Percentiles rank a stretch among this genome's conserved stretches.
Conservation (phyloP, 2,888 invertebrate genomes). For the Mesoligia furuncula region DNA sequence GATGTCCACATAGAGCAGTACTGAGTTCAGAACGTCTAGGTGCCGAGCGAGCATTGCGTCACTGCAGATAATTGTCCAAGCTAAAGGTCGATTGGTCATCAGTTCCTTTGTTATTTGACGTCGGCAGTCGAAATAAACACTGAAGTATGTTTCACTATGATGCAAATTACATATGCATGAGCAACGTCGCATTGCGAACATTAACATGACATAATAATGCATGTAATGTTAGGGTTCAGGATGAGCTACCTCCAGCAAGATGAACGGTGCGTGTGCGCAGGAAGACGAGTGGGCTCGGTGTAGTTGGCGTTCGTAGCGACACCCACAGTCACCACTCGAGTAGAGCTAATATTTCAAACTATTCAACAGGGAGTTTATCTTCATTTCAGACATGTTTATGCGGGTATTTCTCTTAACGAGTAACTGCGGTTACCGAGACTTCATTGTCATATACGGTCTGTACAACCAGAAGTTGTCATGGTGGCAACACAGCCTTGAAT, state of each 20-base stretch:
- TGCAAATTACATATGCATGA: slow-evolving; percentile 44
- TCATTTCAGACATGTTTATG: slow-evolving; percentile 81
- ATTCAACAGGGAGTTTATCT: slow-evolving; percentile 81
- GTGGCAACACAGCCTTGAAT: slow-evolving; percentile 73
- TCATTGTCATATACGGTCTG: slow-evolving; percentile 76
- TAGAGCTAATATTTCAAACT: slow-evolving; percentile 79
- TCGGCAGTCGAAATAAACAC: slow-evolving; percentile 63
- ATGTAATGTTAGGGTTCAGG: slow-evolving; percentile 63
- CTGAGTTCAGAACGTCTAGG: slow-evolving; percentile 43
- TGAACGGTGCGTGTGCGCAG: slow-evolving; percentile 36
- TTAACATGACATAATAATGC: slow-evolving; percentile 67
- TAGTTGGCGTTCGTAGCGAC: slow-evolving; percentile 67
- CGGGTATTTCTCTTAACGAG: slow-evolving; percentile 76
- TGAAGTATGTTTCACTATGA: slow-evolving; percentile 46
- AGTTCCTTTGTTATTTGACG: slow-evolving; percentile 66
- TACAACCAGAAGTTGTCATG: slow-evolving; percentile 67
- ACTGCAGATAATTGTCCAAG: slow-evolving; percentile 66
- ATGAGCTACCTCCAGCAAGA: slow-evolving; percentile 67
- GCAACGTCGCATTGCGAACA: slow-evolving; percentile 31
- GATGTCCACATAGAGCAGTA: slow-evolving; percentile 41
- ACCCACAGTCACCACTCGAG: slow-evolving; percentile 73
- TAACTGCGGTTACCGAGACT: slow-evolving; percentile 74
- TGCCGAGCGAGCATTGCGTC: slow-evolving; percentile 60
- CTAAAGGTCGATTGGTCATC: slow-evolving; percentile 68
- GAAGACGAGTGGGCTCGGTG: slow-evolving; percentile 52